Base-by-base conservation (phyloP, 2,113 vertebrate species). In the Pangasianodon hypophthalmus region DNA sequence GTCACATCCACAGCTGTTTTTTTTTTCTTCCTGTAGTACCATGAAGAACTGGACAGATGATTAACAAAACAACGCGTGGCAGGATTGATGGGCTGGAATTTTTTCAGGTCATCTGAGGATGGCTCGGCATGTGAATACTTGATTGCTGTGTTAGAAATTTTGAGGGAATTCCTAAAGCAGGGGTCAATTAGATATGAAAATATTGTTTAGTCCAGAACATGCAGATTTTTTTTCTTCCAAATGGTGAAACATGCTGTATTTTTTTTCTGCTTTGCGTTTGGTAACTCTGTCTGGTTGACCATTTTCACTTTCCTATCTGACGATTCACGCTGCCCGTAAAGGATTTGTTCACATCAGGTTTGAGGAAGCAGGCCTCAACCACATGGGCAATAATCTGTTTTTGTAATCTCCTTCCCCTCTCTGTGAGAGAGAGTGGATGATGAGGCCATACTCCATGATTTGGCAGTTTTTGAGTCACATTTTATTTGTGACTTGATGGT, bases 221-320 rank as follows among this genome's bases (percentile, higher is more conserved):
- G 56, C 41, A n/a, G 32, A 9, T 60, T 64, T 79, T 29, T 7
- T 41, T 41, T 26, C 24, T 75, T 26, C 18, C 21, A n/a, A 67
- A 67, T 13, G 26, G 0, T 67, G 24, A 50, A 52, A 21, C n/a
- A 73, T 41, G n/a, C 29, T 84, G 58, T 60, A 37, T 46, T 48
- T 77, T 77, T 4, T 18, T 44, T n/a, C 0, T 19, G 13, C 41
- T 19, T 52, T 84, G 82, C 2, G 5, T 54, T 54, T 73, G 67
- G n/a, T 52, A 41, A 24, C 26, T 86, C 48, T 0, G 62, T 84
- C 82, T 84, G 77, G 62, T 56, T 85, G 64, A 56, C 60, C 82
- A 64, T 88, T 90, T 88, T 92, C 89, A 86, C 86, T 88, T 88
- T 90, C 91, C 91, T 84, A 44, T n/a, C 14, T 2, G 64, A 71